These are phyloP conservation scores for Drosophila affinis DNA, from an alignment of 2,888 invertebrate species.

Conservation along the genomic window DNA sequence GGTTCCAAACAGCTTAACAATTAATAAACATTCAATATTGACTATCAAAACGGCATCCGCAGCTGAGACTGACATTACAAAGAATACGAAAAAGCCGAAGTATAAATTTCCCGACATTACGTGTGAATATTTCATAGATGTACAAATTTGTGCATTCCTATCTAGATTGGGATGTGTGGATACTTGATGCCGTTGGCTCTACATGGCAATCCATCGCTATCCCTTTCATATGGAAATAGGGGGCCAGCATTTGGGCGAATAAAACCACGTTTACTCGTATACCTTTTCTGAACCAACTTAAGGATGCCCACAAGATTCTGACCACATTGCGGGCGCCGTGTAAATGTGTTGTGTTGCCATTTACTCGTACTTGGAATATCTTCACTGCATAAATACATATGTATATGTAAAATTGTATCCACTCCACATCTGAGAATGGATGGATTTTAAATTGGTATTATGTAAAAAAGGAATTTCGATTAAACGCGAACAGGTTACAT, in stretches of 20 bases:
- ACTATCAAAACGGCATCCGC: slow-evolving; percentile 48
- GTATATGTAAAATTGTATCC: background rate
- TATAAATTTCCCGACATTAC: slow-evolving; percentile 38
- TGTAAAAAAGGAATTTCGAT: slow-evolving; percentile 25
- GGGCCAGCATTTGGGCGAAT: slow-evolving; percentile 41
- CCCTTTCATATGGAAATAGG: slow-evolving; percentile 70
- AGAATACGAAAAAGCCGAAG: slow-evolving; percentile 32
- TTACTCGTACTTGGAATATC: slow-evolving; percentile 12
- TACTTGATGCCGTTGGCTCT: slow-evolving; percentile 19
- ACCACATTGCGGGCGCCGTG: slow-evolving; percentile 20
- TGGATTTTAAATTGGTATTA: slow-evolving; percentile 17
- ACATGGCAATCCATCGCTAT: slow-evolving; percentile 28
- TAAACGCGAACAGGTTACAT: slow-evolving; percentile 5
- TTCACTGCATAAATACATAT: slow-evolving; percentile 24
- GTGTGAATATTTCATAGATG: slow-evolving; percentile 61
- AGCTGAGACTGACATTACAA: slow-evolving; percentile 67
- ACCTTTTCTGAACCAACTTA: slow-evolving; percentile 27
- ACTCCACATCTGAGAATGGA: slow-evolving; percentile 22
- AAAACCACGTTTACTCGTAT: slow-evolving; percentile 25
- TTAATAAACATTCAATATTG: slow-evolving; percentile 75
- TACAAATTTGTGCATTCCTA: slow-evolving; percentile 22
- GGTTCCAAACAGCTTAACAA: slow-evolving; percentile 55
- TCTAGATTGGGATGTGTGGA: too few species aligned
- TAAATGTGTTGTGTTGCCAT: slow-evolving; percentile 28
- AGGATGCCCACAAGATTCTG: slow-evolving; percentile 37